Percentiles rank a stretch among this genome's conserved stretches.
Conservation (phyloP, 2,113 vertebrate species). For the Athene cunicularia region DNA sequence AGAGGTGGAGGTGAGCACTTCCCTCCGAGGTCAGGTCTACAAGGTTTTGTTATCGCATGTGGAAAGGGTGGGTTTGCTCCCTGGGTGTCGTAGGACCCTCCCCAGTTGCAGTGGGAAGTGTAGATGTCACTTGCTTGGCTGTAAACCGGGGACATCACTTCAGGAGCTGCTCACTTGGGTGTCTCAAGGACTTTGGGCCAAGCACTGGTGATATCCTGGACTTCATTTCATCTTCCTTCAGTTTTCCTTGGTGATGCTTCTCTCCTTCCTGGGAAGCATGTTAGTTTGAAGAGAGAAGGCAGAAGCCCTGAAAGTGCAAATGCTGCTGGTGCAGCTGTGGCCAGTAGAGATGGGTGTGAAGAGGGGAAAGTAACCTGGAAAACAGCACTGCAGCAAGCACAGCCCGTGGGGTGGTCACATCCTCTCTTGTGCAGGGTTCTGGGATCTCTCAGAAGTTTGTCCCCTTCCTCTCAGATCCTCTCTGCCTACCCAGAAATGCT, state of each 20-base stretch:
- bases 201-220: background rate
- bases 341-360: background rate
- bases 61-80: background rate
- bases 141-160: background rate
- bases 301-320: too few relatives aligned
- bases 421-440: background rate
- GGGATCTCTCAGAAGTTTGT: background rate
- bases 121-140: background rate
- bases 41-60: fast-evolving
- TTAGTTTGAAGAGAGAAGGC: background rate
- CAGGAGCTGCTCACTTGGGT: background rate
- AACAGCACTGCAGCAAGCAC: fast-evolving
- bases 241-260: background rate
- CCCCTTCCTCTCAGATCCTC: background rate
- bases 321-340: background rate
- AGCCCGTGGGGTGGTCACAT: fast-evolving
- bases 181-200: background rate
- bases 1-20: background rate
- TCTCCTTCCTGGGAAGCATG: background rate
- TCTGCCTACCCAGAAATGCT: fast-evolving
- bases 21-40: background rate
- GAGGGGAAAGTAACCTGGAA: background rate
- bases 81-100: background rate
- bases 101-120: fast-evolving
- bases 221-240: background rate